Base-by-base conservation (phyloP, 2,888 invertebrate genomes). In the Pyrocoelia pectoralis region DNA sequence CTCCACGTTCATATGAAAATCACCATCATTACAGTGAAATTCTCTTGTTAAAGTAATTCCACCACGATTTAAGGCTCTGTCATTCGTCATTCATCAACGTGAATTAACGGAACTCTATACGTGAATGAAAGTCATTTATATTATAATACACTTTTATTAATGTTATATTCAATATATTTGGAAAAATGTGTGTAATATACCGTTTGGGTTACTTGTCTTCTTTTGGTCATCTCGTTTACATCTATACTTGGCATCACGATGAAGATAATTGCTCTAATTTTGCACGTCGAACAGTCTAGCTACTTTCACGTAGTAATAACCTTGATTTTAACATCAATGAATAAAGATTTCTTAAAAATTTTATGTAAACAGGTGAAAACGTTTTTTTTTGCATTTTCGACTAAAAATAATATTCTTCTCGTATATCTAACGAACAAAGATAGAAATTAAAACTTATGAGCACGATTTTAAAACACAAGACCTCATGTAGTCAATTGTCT, bases 401-500 rank as follows among this genome's bases (percentile, higher is more conserved):
- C 28, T 52, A 38, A 52, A 38, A 41, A n/a, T 8, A 15, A 18
- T 40, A 52, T 38, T 56, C 38, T 46, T 48, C 46, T 56, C 29
- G 24, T 50, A 13, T 17, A 40, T 18, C 54, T 41, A 50, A 60
- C n/a, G 49, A 61, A 41, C 10, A 12, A 49, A 49, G 38, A 56
- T 12, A 49, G 63, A 57, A 52, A 52, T 24, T 38, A 46, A 62
- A 55, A 66, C 40, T 51, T 58, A 62, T 62, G 58, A 50, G 50
- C 62, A 62, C 66, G 57, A 62, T 58, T 66, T 62, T 56, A 58
- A 68, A 62, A 66, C 62, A 64, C 57, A 64, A 66, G 70, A 70
- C 70, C 70, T 63, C 70, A 70, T 71, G 68, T 66, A 68, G 67
- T 65, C 70, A 69, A 71, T 69, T 70, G 70, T 72, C 62, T 67